A percentile compares a stretch with the other conserved stretches of the same genome.
Conservation (phyloP, 2,888 invertebrate species). For the Xylota segnis region DNA sequence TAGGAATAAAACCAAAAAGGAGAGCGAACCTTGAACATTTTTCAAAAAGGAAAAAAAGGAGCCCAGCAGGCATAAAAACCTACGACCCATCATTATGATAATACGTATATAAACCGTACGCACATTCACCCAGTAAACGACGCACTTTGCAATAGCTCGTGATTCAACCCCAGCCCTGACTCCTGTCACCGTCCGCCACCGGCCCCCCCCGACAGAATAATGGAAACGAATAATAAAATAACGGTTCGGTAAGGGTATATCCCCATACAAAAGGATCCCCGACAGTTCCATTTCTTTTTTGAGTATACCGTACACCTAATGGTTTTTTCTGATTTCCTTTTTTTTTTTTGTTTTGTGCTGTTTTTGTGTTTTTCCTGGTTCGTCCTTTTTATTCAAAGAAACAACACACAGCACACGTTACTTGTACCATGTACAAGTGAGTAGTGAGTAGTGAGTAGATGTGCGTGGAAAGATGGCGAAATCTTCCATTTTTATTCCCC, state of each 20-base stretch:
- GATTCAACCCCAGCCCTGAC: conserved; percentile 54
- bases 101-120: conserved; percentile 71
- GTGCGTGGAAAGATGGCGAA: conserved; percentile 26
- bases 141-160: conserved; percentile 71
- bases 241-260: conserved; percentile 38
- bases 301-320: conserved; percentile 44
- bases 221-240: conserved; percentile 75
- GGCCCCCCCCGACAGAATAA: conserved; percentile 47
- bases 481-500: conserved; percentile 66
- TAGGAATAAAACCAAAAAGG: conserved; percentile 13
- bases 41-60: conserved; percentile 33
- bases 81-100: conserved; percentile 75
- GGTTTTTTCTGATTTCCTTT: conserved; percentile 53
- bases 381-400: conserved; percentile 48
- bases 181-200: conserved; percentile 58
- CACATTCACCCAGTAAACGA: conserved; percentile 60
- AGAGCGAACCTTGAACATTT: conserved; percentile 46
- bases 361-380: conserved; percentile 12
- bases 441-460: no score
- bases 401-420: background rate
- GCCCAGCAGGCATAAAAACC: conserved; percentile 58
- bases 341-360: background rate
- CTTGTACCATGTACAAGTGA: background rate
- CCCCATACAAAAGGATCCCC: conserved; percentile 35
- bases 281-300: conserved; percentile 28